These are phyloP conservation scores for Pachyramphus minor DNA, from an alignment of 2,113 vertebrate species.

Conservation along the genomic window DNA sequence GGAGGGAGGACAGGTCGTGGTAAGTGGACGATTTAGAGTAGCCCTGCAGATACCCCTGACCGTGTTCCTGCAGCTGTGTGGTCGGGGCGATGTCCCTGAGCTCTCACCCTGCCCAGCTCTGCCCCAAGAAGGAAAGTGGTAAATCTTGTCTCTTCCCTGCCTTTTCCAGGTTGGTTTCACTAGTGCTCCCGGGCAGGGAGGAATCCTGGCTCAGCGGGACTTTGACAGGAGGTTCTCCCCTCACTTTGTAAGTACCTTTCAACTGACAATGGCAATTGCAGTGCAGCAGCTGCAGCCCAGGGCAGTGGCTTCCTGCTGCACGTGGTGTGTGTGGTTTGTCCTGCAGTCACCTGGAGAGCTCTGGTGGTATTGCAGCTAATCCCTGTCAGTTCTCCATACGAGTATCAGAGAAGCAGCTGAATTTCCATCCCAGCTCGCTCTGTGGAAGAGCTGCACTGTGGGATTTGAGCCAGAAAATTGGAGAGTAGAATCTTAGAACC, in stretches of 20 bases:
- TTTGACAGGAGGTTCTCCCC: conserved; percentile 95
- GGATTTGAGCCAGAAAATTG: neutral
- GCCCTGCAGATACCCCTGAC: neutral
- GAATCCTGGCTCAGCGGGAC: conserved; percentile 92
- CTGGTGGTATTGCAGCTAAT: neutral
- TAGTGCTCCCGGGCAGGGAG: conserved; percentile 92
- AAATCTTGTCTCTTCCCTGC: neutral
- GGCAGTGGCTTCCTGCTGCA: neutral
- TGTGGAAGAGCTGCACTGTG: neutral
- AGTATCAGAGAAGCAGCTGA: too few species aligned
- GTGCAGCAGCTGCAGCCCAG: neutral
- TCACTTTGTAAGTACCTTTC: conserved; percentile 84
- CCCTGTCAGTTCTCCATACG: neutral
- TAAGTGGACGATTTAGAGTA: conserved; percentile 48
- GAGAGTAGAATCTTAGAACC: neutral
- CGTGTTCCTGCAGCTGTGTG: accelerated
- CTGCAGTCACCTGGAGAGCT: neutral
- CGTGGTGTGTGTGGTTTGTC: neutral
- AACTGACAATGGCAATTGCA: accelerated
- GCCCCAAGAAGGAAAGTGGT: neutral
- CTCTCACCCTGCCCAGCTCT: neutral
- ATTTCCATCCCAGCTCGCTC: neutral
- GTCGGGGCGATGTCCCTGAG: accelerated
- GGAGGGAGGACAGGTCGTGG: conserved; percentile 90
- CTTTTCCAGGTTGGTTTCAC: conserved; percentile 85